Evolutionary conservation across 2,113 vertebrate species (phyloP).

Genomic region (Sceloporus tristichus): DNA sequence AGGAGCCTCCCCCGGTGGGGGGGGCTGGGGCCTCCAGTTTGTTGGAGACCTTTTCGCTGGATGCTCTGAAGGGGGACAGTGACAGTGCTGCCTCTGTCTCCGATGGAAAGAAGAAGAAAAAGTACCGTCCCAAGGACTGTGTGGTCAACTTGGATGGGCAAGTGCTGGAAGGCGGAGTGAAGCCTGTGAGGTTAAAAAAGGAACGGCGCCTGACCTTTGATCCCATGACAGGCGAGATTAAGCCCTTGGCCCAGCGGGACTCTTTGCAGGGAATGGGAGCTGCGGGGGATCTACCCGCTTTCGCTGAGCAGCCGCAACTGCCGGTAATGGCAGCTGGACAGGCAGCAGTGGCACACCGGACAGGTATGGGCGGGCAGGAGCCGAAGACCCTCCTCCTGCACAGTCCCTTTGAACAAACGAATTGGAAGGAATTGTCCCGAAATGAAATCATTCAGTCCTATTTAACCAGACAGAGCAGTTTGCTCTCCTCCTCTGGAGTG

Average conservation of each 20-base stretch:
- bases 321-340: too few species aligned
- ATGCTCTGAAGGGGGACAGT: slow-evolving; percentile 78
- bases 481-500: slow-evolving; percentile 87
- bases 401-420: slow-evolving; percentile 91
- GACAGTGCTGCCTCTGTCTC: slow-evolving; percentile 79
- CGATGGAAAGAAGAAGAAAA: slow-evolving; percentile 88
- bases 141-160: slow-evolving; percentile 82
- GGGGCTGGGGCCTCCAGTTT: slow-evolving; percentile 61
- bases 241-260: slow-evolving; percentile 86
- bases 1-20: slow-evolving; percentile 55
- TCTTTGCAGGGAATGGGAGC: slow-evolving; percentile 68
- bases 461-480: slow-evolving; percentile 91
- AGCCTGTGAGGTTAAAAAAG: slow-evolving; percentile 89
- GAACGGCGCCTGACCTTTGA: slow-evolving; percentile 92
- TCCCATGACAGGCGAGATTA: slow-evolving; percentile 91
- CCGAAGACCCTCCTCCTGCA: slow-evolving; percentile 76
- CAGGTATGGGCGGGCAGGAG: slow-evolving; percentile 83
- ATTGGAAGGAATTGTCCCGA: slow-evolving; percentile 93
- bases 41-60: slow-evolving; percentile 71
- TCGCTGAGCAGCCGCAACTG: slow-evolving; percentile 76
- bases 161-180: slow-evolving; percentile 80
- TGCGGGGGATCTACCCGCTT: slow-evolving; percentile 66
- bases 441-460: slow-evolving; percentile 95
- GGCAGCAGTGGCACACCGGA: slow-evolving; percentile 64
- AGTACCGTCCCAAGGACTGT: slow-evolving; percentile 85